Evolutionary conservation across 2,113 vertebrate species (phyloP).

Genomic region (Hydrochoerus hydrochaeris): DNA sequence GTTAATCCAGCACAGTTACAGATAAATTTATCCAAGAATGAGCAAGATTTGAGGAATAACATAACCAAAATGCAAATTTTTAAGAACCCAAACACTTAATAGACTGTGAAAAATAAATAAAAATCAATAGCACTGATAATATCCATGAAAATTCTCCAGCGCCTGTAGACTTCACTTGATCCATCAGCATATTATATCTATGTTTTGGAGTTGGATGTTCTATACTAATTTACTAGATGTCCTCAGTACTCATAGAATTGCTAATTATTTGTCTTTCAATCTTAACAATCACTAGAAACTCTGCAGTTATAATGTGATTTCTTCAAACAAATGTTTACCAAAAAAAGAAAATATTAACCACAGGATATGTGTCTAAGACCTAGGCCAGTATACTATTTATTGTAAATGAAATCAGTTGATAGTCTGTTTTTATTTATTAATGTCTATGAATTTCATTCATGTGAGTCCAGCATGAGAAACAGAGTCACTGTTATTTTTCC

Average conservation of each 20-base stretch:
- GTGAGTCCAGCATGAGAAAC: background rate
- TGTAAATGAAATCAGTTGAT: background rate
- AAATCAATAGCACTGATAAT: background rate
- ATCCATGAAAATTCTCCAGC: background rate
- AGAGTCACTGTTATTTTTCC: background rate
- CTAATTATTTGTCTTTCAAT: background rate
- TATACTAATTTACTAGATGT: background rate
- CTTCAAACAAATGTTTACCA: background rate
- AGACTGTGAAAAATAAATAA: background rate
- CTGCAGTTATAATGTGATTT: background rate
- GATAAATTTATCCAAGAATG: background rate
- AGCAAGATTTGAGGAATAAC: conserved; percentile 30
- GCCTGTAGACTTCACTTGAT: background rate
- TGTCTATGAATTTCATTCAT: background rate
- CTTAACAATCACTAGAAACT: background rate
- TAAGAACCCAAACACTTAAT: background rate
- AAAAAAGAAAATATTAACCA: background rate
- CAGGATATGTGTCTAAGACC: background rate
- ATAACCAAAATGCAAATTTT: background rate
- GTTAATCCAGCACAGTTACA: background rate
- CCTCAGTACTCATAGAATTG: background rate
- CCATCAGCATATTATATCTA: background rate
- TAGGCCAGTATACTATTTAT: background rate
- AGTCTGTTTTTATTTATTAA: background rate
- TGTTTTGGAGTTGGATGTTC: background rate